Evolutionary conservation across 2,888 invertebrate species (phyloP).

Genomic region (Eupithecia exiguata): DNA sequence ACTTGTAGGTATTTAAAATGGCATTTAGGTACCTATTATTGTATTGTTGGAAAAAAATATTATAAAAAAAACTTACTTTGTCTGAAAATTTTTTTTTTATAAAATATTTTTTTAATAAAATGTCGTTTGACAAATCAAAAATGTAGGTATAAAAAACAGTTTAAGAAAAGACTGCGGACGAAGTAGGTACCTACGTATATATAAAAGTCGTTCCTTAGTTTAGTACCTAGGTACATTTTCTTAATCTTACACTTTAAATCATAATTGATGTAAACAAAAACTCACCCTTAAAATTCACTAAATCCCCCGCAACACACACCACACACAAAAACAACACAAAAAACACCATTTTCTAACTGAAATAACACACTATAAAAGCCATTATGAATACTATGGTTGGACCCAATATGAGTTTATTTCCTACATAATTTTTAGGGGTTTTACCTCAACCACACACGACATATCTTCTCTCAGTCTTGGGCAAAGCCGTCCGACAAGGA

Average conservation of each 20-base stretch:
- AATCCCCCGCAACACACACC: constrained; percentile 25
- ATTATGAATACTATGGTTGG: background rate
- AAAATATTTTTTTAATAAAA: no score
- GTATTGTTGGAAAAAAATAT: no score
- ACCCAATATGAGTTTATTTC: background rate
- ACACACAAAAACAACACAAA: constrained; percentile 16
- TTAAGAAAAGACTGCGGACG: no score
- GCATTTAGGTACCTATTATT: no score
- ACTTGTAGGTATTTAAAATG: no score
- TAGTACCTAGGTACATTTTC: no score
- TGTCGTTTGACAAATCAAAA: no score
- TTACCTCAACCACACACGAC: background rate
- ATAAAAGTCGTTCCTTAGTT: no score
- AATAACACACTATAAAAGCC: background rate
- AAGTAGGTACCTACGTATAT: no score
- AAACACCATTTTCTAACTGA: constrained; percentile 11
- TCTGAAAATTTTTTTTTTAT: no score
- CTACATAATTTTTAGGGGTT: background rate
- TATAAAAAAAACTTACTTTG: no score
- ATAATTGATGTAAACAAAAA: background rate
- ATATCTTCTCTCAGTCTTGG: background rate
- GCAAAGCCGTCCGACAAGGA: background rate
- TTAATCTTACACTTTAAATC: background rate
- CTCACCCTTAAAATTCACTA: constrained; percentile 30
- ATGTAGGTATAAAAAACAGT: no score